phyloP scores from a whole-genome alignment of 2,797 vertebrate genomes.

The Falco biarmicus region DNA sequence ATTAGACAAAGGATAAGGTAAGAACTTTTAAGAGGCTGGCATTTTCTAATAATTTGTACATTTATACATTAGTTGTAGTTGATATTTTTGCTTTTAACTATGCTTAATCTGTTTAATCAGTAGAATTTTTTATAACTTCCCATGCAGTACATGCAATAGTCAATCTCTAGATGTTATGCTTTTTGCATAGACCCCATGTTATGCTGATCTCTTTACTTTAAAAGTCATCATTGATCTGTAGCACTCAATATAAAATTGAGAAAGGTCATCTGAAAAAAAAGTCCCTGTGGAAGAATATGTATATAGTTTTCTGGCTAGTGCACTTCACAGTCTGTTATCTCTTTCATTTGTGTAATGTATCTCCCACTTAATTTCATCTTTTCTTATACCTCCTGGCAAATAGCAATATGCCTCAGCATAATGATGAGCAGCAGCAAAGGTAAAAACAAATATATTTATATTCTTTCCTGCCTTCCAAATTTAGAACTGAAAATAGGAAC shows the following conservation, averaged over 20 bases:
- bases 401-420: neutral
- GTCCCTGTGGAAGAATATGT: neutral
- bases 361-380: constrained; percentile 10
- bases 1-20: neutral
- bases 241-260: neutral
- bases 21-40: neutral
- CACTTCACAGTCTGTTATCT: neutral
- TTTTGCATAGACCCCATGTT: neutral
- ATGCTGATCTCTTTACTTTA: neutral
- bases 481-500: neutral
- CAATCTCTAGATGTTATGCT: neutral
- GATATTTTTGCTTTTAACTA: neutral
- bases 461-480: neutral
- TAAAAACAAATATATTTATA: neutral
- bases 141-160: neutral
- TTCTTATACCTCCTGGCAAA: constrained; percentile 4
- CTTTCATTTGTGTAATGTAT: constrained; percentile 8
- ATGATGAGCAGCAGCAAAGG: neutral
- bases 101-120: neutral
- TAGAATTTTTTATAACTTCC: neutral
- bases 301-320: neutral
- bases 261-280: constrained; percentile 1
- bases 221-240: neutral
- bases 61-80: neutral
- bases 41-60: neutral